A percentile compares a stretch with the other conserved stretches of the same genome.
phyloP scores from a whole-genome alignment of 2,888 invertebrate genomes.

The Operophtera brumata region DNA sequence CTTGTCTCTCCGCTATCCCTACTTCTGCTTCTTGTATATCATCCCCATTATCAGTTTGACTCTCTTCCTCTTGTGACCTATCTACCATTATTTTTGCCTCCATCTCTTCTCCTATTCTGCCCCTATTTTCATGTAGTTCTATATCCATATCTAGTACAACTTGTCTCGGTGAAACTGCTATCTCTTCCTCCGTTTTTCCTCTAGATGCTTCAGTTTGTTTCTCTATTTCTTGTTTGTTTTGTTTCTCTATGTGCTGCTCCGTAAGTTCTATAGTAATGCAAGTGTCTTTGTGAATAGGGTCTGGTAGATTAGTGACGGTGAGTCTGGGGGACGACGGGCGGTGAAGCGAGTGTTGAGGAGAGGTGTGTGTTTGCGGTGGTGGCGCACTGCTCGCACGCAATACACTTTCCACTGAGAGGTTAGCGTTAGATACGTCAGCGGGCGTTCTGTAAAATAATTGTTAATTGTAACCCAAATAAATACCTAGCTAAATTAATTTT shows the following conservation, averaged over 20 bases:
- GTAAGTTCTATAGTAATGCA: conserved; percentile 53
- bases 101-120: conserved; percentile 1
- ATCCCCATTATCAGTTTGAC: background rate
- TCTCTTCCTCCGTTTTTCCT: conserved; percentile 2
- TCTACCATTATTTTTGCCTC: conserved; percentile 7
- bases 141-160: conserved; percentile 11
- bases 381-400: conserved; percentile 60
- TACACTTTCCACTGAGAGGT: conserved; percentile 50
- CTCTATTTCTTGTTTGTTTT: conserved; percentile 13
- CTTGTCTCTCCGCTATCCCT: background rate
- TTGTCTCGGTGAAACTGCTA: conserved; percentile 5
- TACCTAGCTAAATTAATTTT: background rate
- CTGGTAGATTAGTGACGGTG: conserved; percentile 1
- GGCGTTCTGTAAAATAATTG: conserved; percentile 15
- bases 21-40: background rate
- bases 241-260: conserved; percentile 17
- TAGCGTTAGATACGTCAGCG: background rate
- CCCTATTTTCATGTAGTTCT: conserved; percentile 1
- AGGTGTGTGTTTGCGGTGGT: conserved; percentile 34
- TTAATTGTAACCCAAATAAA: no score
- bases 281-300: conserved; percentile 43
- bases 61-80: background rate
- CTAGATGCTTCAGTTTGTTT: conserved; percentile 10
- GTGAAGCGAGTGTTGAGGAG: conserved; percentile 3
- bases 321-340: conserved; percentile 1